These are phyloP conservation scores for Leptoclinus maculatus DNA, from an alignment of 2,797 vertebrate species.

Conservation along the genomic window DNA sequence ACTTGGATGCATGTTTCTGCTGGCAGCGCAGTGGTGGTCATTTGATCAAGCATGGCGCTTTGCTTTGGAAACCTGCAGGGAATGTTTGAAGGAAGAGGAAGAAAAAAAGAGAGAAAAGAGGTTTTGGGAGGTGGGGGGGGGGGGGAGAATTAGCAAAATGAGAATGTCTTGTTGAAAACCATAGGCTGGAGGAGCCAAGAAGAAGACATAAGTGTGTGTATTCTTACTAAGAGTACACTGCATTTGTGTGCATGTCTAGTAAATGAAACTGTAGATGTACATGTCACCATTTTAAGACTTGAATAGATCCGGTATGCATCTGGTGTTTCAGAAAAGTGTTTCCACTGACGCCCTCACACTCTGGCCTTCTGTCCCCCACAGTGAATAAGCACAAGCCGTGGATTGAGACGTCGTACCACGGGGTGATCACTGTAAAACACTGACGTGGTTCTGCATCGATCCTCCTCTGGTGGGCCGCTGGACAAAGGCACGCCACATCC, in stretches of 20 bases:
- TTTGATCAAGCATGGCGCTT: conserved; percentile 65
- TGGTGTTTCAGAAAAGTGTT: background rate
- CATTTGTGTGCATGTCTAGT: background rate
- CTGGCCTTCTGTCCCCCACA: conserved; percentile 66
- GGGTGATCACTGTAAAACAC: conserved; percentile 97
- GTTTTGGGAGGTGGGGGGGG: too few relatives aligned
- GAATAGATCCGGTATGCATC: background rate
- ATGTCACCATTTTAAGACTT: background rate
- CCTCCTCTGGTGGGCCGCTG: conserved; percentile 95
- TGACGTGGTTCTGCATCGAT: conserved; percentile 92
- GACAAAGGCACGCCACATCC: conserved; percentile 96
- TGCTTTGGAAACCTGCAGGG: conserved; percentile 58
- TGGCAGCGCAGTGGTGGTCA: conserved; percentile 50
- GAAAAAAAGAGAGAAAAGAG: conserved; percentile 31
- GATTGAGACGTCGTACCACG: conserved; percentile 98
- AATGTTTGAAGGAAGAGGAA: conserved; percentile 42
- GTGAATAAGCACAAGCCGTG: conserved; percentile 99
- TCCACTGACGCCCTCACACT: conserved; percentile 3
- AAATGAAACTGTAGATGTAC: conserved; percentile 11
- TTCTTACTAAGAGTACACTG: background rate
- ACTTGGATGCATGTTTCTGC: conserved; percentile 32
- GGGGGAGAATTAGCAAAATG: conserved; percentile 45
- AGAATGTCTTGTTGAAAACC: conserved; percentile 34
- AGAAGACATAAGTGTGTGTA: background rate
- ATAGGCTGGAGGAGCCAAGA: conserved; percentile 19